Evolutionary conservation across 2,888 invertebrate species (phyloP).

Genomic region (Ichneumon xanthorius): DNA sequence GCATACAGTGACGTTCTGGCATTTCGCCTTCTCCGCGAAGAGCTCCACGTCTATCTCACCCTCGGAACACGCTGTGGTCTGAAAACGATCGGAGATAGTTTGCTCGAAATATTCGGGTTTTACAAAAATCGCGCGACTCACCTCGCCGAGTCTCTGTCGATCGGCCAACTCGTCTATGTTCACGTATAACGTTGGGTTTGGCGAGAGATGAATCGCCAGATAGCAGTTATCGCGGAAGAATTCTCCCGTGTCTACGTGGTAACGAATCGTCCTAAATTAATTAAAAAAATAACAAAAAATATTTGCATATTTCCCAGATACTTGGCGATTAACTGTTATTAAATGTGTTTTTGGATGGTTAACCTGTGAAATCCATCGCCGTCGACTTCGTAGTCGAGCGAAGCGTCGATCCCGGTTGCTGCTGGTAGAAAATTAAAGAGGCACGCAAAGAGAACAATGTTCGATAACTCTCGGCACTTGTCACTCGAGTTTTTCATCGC

Average conservation of each 20-base stretch:
- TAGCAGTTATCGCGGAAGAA: constrained; percentile 75
- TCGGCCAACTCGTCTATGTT: constrained; percentile 82
- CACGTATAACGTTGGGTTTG: constrained; percentile 80
- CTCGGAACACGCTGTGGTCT: constrained; percentile 78
- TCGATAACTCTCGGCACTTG: constrained; percentile 11
- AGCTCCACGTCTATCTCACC: constrained; percentile 82
- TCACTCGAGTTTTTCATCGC: constrained; percentile 43
- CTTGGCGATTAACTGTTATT: not conserved
- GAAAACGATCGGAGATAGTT: constrained; percentile 35
- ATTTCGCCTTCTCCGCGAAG: constrained; percentile 78
- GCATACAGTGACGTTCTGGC: constrained; percentile 79
- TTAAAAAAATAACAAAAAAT: constrained; percentile 26
- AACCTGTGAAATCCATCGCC: constrained; percentile 83
- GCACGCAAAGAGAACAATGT: constrained; percentile 24
- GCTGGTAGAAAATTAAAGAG: constrained; percentile 24
- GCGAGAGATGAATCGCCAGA: constrained; percentile 74
- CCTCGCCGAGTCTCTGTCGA: constrained; percentile 76
- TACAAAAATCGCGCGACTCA: constrained; percentile 62
- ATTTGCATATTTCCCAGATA: no score
- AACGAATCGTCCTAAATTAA: constrained; percentile 75
- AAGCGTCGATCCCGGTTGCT: constrained; percentile 67
- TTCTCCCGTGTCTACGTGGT: constrained; percentile 73
- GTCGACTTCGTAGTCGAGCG: constrained; percentile 73
- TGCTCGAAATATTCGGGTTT: not conserved
- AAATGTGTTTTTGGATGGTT: constrained; percentile 57